Evolutionary conservation across 2,797 vertebrate genomes (phyloP), one percentile per base, ranked within the genome.

Genomic region (Nyctibius grandis): DNA sequence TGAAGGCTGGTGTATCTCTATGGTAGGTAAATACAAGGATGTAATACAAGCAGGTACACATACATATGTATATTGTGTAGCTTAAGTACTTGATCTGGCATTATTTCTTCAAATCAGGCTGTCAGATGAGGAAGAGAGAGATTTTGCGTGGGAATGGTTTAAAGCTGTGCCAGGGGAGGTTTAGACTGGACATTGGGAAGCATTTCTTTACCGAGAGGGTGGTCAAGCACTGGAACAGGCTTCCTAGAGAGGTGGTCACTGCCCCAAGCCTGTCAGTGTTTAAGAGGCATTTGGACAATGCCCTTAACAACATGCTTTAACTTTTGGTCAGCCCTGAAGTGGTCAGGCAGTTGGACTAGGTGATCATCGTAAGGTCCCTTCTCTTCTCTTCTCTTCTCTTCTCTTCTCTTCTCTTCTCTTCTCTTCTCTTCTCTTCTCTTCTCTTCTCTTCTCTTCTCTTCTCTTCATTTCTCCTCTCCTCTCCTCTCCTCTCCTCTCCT

Each of bases 1-100:
- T 99, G 76, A 98, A 98, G 96, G 98, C 98, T 3, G 98, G 95
- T 9, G 98, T 99, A 42, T 98, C 99, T 98, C 64, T 98, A 97
- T 6, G 98, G 98, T 98, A 97, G 97, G 86, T 76, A 73, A 81
- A 82, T 47, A 34, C 17, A 80, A 69, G 20, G 17, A 47, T 11
- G 31, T 42, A 68, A 36, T 26, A 34, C 48, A 63, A 56, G 40
- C 44, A 88, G 42, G 14, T 48, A 38, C 26, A 61, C 3, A 13
- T 53, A 5, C 20, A 9, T 17, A 48, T 69, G 8, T 5, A 4
- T 25, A 7, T 28, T 36, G 59, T 40, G 11, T 34, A 56, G 10
- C 33, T 29, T 50, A 38, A 68, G 40, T 76, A 73, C 22, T 82
- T 68, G 36, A 40, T 77, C 50, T 44, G 18, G 45, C 76, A 48